These are phyloP conservation scores for Trypoxylon attenuatum DNA, from an alignment of 2,888 invertebrate genomes.

Conservation along the genomic window DNA sequence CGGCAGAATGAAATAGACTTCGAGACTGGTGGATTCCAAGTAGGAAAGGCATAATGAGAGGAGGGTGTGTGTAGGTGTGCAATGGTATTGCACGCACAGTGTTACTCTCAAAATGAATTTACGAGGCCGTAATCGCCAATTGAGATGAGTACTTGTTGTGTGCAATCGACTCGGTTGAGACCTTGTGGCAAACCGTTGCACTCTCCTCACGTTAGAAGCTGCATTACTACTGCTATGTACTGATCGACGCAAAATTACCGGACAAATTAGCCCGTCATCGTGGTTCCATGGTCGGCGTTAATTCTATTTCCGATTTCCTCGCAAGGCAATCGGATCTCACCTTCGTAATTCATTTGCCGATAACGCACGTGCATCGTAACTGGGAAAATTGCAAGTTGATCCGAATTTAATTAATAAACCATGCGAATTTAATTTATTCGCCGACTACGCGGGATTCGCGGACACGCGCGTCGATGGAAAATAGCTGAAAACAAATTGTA, in stretches of 20 bases:
- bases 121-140: constrained; percentile 66
- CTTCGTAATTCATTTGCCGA: too few relatives aligned
- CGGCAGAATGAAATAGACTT: too few relatives aligned
- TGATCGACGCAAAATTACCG: constrained; percentile 35
- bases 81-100: not conserved
- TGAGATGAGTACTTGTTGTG: constrained; percentile 58
- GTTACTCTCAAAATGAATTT: constrained; percentile 66
- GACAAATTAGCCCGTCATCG: constrained; percentile 21
- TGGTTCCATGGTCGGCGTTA: constrained; percentile 5
- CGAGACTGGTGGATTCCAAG: too few relatives aligned
- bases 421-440: not conserved
- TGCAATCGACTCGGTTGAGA: constrained; percentile 43
- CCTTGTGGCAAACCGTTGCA: constrained; percentile 52
- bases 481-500: too few relatives aligned
- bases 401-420: not conserved
- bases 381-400: too few relatives aligned
- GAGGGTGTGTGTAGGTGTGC: too few relatives aligned
- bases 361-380: too few relatives aligned
- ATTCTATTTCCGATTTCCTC: not conserved
- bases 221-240: constrained; percentile 16
- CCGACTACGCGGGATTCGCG: too few relatives aligned
- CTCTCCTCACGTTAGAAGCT: constrained; percentile 39
- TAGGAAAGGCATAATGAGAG: too few relatives aligned
- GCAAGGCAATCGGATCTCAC: too few relatives aligned
- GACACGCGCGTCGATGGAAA: too few relatives aligned